Conservation (phyloP, 2,113 vertebrate species). For the Mirounga angustirostris region DNA sequence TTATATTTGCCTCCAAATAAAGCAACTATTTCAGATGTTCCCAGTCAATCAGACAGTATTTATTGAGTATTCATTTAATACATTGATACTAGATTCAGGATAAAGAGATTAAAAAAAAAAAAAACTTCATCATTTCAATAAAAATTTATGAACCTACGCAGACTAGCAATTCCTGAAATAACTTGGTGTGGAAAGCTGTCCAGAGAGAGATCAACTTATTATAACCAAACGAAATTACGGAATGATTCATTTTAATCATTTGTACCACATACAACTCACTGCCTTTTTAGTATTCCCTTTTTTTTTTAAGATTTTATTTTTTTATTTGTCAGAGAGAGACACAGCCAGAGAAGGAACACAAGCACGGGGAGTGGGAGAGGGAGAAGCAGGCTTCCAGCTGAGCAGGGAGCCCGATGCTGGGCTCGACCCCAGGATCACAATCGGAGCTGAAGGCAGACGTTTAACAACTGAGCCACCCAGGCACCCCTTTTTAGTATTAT, state of each 20-base stretch:
- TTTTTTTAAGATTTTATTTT: too few species aligned
- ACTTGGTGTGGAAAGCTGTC: neutral
- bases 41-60: slow-evolving; percentile 24
- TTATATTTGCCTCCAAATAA: slow-evolving; percentile 2
- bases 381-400: too few species aligned
- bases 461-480: too few species aligned
- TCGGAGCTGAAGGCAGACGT: too few species aligned
- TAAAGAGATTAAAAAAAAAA: neutral
- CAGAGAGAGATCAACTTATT: slow-evolving; percentile 2
- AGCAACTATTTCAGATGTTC: slow-evolving; percentile 8
- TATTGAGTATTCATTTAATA: neutral
- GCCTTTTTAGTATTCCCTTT: neutral
- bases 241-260: slow-evolving; percentile 54
- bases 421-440: too few species aligned
- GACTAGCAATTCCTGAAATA: slow-evolving; percentile 12
- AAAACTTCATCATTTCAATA: neutral
- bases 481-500: neutral
- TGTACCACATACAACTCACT: neutral
- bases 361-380: too few species aligned
- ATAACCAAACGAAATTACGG: neutral
- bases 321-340: too few species aligned
- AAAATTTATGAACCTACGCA: slow-evolving; percentile 17
- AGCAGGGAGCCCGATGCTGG: too few species aligned
- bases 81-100: neutral
- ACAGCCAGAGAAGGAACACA: too few species aligned